Percentiles rank a stretch among this genome's conserved stretches.
Evolutionary conservation across 2,888 invertebrate genomes (phyloP).

Genomic region (Caenorhabditis sp.): DNA sequence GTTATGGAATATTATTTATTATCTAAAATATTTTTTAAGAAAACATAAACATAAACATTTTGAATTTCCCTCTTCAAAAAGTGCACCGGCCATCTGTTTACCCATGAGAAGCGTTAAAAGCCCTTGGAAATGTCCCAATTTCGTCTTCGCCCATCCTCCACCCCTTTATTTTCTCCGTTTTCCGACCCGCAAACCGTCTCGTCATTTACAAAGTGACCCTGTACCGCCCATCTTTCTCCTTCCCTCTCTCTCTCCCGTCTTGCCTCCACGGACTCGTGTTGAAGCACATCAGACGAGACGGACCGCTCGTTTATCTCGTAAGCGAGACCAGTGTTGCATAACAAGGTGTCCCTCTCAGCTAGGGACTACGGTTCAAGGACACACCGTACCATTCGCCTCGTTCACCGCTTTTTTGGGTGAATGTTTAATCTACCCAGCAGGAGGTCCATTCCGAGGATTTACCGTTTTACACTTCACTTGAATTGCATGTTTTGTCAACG

Average conservation of each 20-base stretch:
- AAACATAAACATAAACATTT: too few species aligned
- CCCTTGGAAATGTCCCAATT: background rate
- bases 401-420: background rate
- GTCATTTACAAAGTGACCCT: conserved; percentile 13
- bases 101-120: too few species aligned
- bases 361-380: conserved; percentile 45
- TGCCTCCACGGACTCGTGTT: background rate
- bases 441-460: background rate
- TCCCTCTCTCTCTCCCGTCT: conserved; percentile 2
- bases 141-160: background rate
- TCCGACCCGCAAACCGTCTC: conserved; percentile 10
- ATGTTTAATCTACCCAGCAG: conserved; percentile 6
- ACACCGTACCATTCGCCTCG: background rate
- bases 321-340: conserved; percentile 51
- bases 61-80: too few species aligned
- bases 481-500: background rate
- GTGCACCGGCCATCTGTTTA: too few species aligned
- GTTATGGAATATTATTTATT: too few species aligned
- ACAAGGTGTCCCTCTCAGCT: conserved; percentile 42
- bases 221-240: conserved; percentile 5
- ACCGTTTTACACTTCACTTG: background rate
- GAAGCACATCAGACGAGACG: background rate
- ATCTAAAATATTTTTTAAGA: too few species aligned
- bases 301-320: conserved; percentile 14
- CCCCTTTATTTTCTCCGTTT: conserved; percentile 12